These are phyloP conservation scores for Coenobita brevimanus DNA, from an alignment of 1,140 invertebrate species.

Conservation along the genomic window DNA sequence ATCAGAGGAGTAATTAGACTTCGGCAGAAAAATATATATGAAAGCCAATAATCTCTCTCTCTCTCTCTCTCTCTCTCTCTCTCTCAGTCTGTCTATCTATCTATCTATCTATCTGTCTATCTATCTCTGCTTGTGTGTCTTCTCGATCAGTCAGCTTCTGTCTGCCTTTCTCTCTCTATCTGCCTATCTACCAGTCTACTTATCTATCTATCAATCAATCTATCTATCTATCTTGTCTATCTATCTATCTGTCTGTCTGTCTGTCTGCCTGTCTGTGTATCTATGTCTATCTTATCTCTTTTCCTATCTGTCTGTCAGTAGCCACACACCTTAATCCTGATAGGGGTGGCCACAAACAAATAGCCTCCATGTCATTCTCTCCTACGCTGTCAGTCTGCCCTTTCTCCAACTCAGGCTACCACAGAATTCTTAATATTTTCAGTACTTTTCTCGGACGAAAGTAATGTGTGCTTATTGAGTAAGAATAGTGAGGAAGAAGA, in stretches of 20 bases:
- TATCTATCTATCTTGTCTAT: background rate
- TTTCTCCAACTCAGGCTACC: background rate
- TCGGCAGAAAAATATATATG: no score
- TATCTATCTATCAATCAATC: no score
- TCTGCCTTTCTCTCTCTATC: background rate
- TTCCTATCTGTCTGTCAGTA: background rate
- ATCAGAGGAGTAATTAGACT: no score
- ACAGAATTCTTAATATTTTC: background rate
- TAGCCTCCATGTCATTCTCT: no score
- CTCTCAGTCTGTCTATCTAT: slow-evolving; percentile 16
- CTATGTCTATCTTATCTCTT: no score
- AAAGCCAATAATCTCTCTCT: no score
- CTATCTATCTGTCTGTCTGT: background rate
- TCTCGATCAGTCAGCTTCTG: background rate
- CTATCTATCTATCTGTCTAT: background rate
- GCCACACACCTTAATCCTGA: no score
- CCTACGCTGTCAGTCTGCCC: background rate
- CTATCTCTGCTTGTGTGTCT: background rate
- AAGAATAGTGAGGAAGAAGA: background rate
- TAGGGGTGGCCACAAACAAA: no score
- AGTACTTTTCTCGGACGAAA: no score
- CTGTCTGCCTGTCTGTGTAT: no score
- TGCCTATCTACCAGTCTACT: background rate
- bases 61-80: background rate
- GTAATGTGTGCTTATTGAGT: no score